Evolutionary conservation across 2,113 vertebrate species (phyloP), one percentile per base, ranked within the genome.

Genomic region (Anarhynchus alexandrinus): DNA sequence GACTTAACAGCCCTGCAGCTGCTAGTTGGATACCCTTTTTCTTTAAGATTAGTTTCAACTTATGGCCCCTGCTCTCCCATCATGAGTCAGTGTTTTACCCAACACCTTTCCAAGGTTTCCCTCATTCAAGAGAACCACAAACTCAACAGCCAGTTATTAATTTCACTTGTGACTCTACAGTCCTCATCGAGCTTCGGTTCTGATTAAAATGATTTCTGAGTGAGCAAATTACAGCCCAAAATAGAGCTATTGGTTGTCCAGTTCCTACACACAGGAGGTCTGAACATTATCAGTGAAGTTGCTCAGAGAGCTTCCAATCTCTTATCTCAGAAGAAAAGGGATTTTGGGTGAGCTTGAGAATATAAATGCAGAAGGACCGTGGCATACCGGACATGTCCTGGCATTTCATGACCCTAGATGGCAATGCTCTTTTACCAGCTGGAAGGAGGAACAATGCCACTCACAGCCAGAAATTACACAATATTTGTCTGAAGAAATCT

Each of bases 131-230:
- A 82, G 85, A 94, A 10, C 74, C 82, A 88, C 90, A 91, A 89
- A 91, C 78, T 91, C 81, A 85, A 89, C 57, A 90, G 62, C 43
- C 59, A 74, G 32, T 91, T 93, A 79, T 89, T 89, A 59, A 87
- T 93, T 93, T 94, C 27, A 43, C 40, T 91, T 69, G 61, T 52
- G 77, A 95, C 43, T 13, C 19, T 69, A 71, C 22, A 78, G 43
- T 79, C 84, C 65, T 76, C 66, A 57, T 25, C 0, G 1, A 91
- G 64, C 61, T 78, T 81, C 1, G 0, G 15, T 81, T 94, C 70
- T 65, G 62, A 95, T 93, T 76, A 49, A 93, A 82, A 82, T 61
- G 73, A 52, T 85, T 85, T 94, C 81, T 87, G 62, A 96, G 94
- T 93, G 84, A 93, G 70, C 81, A 96, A 72, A 85, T 93, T 69